A percentile compares a stretch with the other conserved stretches of the same genome.
Evolutionary conservation across 2,797 vertebrate species (phyloP).

Genomic region (Champsocephalus esox): DNA sequence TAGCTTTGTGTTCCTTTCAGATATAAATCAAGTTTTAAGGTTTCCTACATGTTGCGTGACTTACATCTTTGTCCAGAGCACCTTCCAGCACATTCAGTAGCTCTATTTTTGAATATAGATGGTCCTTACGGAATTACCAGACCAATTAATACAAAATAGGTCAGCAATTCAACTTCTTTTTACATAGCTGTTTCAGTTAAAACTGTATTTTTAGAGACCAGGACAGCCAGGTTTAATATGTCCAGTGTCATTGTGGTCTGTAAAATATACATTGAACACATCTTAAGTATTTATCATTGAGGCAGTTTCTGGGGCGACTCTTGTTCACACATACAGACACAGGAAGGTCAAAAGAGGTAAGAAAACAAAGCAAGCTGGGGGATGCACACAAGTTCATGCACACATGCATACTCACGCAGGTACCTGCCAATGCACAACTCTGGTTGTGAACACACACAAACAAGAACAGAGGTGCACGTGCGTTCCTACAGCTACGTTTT

Average conservation of each 20-base stretch:
- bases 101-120: conserved; percentile 54
- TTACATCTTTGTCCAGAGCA: conserved; percentile 56
- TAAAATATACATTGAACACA: background rate
- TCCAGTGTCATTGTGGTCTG: background rate
- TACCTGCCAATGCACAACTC: background rate
- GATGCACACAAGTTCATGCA: background rate
- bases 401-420: background rate
- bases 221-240: conserved; percentile 26
- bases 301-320: too few relatives aligned
- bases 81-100: conserved; percentile 36
- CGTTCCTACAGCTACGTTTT: background rate
- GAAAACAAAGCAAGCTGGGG: conserved; percentile 14
- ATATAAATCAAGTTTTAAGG: background rate
- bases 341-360: conserved; percentile 24
- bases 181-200: conserved; percentile 34
- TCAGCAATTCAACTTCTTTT: conserved; percentile 48
- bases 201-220: conserved; percentile 49
- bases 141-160: conserved; percentile 67
- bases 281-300: too few relatives aligned
- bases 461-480: background rate
- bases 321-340: conserved; percentile 9
- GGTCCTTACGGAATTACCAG: conserved; percentile 65
- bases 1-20: background rate
- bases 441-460: background rate
- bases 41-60: conserved; percentile 15